Evolutionary conservation across 2,113 vertebrate species (phyloP).

Genomic region (Leptobrachium ailaonicum): DNA sequence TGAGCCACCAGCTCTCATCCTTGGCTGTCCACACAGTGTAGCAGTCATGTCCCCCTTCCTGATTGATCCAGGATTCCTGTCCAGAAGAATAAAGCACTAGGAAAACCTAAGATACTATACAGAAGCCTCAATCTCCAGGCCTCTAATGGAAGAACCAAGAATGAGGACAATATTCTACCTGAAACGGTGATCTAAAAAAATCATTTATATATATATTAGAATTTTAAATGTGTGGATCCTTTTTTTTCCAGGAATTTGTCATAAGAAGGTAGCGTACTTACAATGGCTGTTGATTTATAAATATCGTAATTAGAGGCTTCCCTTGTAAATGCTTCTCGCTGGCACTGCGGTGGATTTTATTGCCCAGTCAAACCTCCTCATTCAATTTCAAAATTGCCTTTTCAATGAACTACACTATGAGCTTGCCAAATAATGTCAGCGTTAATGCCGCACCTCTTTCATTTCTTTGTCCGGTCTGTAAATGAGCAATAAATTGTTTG

Average conservation of each 20-base stretch:
- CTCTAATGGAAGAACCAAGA: too few species aligned
- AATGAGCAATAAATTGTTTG: slow-evolving; percentile 77
- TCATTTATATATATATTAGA: slow-evolving; percentile 51
- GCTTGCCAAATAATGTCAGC: slow-evolving; percentile 79
- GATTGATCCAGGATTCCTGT: too few species aligned
- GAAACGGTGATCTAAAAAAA: slow-evolving; percentile 35
- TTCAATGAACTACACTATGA: slow-evolving; percentile 83
- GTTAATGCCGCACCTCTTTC: slow-evolving; percentile 81
- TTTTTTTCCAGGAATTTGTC: neutral
- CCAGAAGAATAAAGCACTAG: too few species aligned
- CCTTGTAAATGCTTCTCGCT: slow-evolving; percentile 78
- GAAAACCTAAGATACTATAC: too few species aligned
- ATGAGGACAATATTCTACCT: too few species aligned
- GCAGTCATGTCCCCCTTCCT: too few species aligned
- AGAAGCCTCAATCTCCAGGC: too few species aligned
- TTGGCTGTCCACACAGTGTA: too few species aligned
- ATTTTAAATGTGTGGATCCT: too few species aligned
- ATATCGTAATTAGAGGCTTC: slow-evolving; percentile 91
- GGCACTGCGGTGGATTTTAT: slow-evolving; percentile 85
- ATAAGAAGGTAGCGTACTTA: slow-evolving; percentile 74
- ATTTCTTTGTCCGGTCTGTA: slow-evolving; percentile 73
- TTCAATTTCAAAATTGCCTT: slow-evolving; percentile 99
- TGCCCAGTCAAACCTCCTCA: slow-evolving; percentile 93
- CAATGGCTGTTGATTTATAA: slow-evolving; percentile 95
- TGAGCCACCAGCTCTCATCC: too few species aligned